A percentile compares a stretch with the other conserved stretches of the same genome.
Evolutionary conservation across 2,888 invertebrate species (phyloP).

Genomic region (Lordiphosa andalusiaca): DNA sequence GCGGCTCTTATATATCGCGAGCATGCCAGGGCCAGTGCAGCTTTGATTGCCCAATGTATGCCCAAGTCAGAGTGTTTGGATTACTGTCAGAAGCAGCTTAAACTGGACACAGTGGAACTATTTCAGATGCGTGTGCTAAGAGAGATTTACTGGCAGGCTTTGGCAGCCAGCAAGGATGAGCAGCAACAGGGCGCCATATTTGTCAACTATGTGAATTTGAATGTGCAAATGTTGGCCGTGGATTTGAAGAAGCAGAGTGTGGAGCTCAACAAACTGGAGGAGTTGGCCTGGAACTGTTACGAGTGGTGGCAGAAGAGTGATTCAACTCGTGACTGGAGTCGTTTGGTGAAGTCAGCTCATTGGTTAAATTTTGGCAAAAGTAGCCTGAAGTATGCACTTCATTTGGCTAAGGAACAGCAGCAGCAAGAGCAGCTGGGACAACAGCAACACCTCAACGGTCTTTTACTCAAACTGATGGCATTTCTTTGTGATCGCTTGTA

Average conservation of each 20-base stretch:
- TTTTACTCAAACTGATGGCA: slow-evolving; percentile 82
- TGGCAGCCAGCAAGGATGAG: slow-evolving; percentile 67
- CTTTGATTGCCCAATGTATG: slow-evolving; percentile 84
- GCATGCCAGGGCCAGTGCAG: slow-evolving; percentile 83
- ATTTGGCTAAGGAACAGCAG: slow-evolving; percentile 75
- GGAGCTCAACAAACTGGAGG: slow-evolving; percentile 81
- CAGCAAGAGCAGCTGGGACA: slow-evolving; percentile 33
- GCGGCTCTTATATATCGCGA: slow-evolving; percentile 84
- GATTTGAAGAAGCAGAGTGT: slow-evolving; percentile 80
- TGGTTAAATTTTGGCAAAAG: slow-evolving; percentile 85
- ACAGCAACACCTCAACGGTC: slow-evolving; percentile 78
- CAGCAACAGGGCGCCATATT: slow-evolving; percentile 80
- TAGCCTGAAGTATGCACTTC: slow-evolving; percentile 85
- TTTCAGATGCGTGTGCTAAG: slow-evolving; percentile 83
- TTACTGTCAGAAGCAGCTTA: slow-evolving; percentile 83
- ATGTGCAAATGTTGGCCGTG: slow-evolving; percentile 81
- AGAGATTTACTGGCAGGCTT: slow-evolving; percentile 82
- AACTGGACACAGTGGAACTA: slow-evolving; percentile 83
- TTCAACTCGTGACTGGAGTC: slow-evolving; percentile 53
- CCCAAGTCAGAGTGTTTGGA: slow-evolving; percentile 82
- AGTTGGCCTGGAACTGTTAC: slow-evolving; percentile 78
- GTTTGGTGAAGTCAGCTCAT: slow-evolving; percentile 79
- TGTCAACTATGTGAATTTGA: slow-evolving; percentile 82
- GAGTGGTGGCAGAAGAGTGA: slow-evolving; percentile 56
- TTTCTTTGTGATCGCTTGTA: slow-evolving; percentile 83